Evolutionary conservation across 2,888 invertebrate genomes (phyloP), one percentile per base, ranked within the genome.

Genomic region (Unio delphinus): DNA sequence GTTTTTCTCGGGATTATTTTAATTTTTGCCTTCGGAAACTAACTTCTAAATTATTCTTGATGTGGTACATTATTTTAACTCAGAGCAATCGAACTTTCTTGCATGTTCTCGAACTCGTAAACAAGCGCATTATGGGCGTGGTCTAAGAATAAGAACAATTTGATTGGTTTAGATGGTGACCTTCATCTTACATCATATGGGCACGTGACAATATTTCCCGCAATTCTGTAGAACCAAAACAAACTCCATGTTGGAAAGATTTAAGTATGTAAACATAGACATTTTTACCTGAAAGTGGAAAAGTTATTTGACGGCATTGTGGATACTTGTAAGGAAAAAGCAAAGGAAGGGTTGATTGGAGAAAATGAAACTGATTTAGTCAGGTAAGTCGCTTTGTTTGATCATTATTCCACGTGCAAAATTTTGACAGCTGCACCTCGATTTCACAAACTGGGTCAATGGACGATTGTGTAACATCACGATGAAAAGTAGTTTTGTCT

Each of bases 141-240:
- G 45, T 45, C 45, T 45, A 45, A 45, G 45, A 45, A 45, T 45
- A 45, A 15, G 15, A 45, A 45, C 3, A 2, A 54, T 63, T 55
- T 65, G 59, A 72, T 72, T 72, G 72, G 72, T 58, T 55, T 61
- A 26, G 45, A 54, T 56, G 18, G 15, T 55, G 26, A 28, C 15
- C 56, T 23, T 67, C 59, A 67, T 72, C 69, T 68, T 56, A 64
- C 64, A 61, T 67, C 67, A 67, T 61, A 64, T 34, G 73, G 65
- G 28, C 73, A 77, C 73, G 67, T 79, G 80, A 80, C 80, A 74
- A 70, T 67, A 73, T 61, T 80, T 81, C 81, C 81, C 81, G 81
- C 78, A 81, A 74, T 79, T 81, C 80, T 69, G 67, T 72, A 81
- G 73, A 76, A 81, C 74, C 81, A 81, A 79, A 81, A 81, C 81